Conservation (phyloP, 2,113 vertebrate species). For the Turdus rufiventris region DNA sequence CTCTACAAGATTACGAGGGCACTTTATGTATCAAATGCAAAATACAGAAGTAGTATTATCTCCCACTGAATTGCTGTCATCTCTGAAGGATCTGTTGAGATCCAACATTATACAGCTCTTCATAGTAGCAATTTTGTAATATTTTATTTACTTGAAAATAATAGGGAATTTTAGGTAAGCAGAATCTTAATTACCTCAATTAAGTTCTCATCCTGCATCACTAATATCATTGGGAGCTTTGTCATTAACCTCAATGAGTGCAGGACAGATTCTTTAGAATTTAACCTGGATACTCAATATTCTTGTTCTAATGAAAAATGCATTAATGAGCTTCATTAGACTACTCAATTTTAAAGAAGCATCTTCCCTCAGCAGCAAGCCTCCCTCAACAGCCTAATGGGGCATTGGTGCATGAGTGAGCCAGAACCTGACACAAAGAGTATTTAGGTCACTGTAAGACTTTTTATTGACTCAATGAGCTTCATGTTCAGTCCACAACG, state of each 20-base stretch:
- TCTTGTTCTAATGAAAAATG: conserved; percentile 55
- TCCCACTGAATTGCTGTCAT: conserved; percentile 4
- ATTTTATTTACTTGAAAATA: conserved; percentile 44
- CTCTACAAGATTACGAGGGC: background rate
- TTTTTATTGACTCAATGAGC: background rate
- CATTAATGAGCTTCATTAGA: conserved; percentile 54
- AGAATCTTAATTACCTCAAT: conserved; percentile 63
- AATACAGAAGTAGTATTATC: background rate
- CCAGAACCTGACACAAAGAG: background rate
- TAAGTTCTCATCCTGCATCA: conserved; percentile 47
- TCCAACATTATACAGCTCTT: conserved; percentile 11
- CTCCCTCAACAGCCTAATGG: background rate
- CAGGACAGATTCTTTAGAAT: conserved; percentile 44
- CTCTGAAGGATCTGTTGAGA: conserved; percentile 37
- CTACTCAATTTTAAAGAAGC: conserved; percentile 17
- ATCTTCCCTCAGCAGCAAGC: background rate
- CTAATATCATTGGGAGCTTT: conserved; percentile 33
- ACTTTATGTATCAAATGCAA: background rate
- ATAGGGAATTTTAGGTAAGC: conserved; percentile 41
- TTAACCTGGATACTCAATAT: conserved; percentile 56
- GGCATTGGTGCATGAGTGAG: background rate
- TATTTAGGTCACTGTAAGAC: background rate
- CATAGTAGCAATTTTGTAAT: conserved; percentile 3
- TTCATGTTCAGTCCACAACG: background rate
- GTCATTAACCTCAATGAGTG: conserved; percentile 49